Percentiles rank a stretch among this genome's conserved stretches.
Conservation (phyloP, 1,140 invertebrate genomes). For the Trachymyrmex septentrionalis region DNA sequence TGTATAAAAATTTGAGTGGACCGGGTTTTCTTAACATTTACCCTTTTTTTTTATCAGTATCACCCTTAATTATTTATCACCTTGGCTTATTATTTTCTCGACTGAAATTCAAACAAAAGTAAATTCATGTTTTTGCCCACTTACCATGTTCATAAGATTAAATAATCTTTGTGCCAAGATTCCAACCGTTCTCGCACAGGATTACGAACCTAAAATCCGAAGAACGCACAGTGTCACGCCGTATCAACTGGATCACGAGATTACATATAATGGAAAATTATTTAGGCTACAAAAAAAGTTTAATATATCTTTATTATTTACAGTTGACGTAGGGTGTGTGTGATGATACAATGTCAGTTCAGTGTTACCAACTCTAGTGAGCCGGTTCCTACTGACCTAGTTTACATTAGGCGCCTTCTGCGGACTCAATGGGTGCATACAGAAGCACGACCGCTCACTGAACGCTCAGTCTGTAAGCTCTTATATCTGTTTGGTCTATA, state of each 20-base stretch:
- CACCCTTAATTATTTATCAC: not conserved
- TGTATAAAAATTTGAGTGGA: too few species aligned
- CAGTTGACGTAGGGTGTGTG: constrained; percentile 24
- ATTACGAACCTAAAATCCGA: not conserved
- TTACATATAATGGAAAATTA: constrained; percentile 8
- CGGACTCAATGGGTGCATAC: too few species aligned
- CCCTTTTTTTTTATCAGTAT: not conserved
- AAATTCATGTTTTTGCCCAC: not conserved
- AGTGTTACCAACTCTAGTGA: too few species aligned
- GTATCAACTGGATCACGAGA: not conserved
- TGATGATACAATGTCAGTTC: constrained; percentile 8
- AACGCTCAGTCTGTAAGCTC: too few species aligned
- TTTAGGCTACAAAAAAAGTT: not conserved
- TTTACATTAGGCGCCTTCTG: too few species aligned
- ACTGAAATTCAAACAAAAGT: not conserved
- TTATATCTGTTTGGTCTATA: too few species aligned
- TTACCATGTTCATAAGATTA: constrained; percentile 40
- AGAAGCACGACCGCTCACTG: too few species aligned
- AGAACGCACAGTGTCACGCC: not conserved
- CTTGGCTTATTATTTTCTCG: not conserved
- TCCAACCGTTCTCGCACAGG: not conserved
- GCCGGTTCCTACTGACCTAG: too few species aligned
- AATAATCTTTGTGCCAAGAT: constrained; percentile 33
- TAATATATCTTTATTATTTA: constrained; percentile 58
- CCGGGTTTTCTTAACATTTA: too few species aligned